Conservation (phyloP, 2,113 vertebrate species). For the Zapornia atra region DNA sequence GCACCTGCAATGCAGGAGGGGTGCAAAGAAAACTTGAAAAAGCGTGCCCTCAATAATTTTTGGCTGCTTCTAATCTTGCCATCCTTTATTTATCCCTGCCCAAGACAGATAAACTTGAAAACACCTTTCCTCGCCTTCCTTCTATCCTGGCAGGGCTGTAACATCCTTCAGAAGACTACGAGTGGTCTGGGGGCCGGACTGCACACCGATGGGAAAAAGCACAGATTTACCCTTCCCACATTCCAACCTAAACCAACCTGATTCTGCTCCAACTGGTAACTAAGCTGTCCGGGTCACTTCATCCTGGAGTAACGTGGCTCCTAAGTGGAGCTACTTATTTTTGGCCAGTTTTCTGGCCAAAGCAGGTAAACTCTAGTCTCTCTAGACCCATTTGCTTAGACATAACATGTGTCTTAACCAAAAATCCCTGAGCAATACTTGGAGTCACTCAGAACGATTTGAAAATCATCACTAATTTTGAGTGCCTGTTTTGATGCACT, state of each 20-base stretch:
- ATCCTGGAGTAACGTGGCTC: not conserved
- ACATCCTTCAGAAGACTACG: not conserved
- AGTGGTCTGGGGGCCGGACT: not conserved
- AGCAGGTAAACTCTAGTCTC: not conserved
- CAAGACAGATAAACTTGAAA: not conserved
- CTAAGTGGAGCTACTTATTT: not conserved
- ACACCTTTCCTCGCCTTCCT: not conserved
- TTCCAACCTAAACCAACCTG: not conserved
- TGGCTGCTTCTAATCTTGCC: not conserved
- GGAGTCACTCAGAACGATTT: not conserved
- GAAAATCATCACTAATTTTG: not conserved
- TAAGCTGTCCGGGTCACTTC: not conserved
- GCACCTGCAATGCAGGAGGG: not conserved
- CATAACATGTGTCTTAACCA: not conserved
- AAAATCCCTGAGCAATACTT: accelerated
- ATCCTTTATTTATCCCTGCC: not conserved
- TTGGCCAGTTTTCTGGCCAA: not conserved
- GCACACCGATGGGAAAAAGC: not conserved
- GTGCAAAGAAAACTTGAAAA: not conserved
- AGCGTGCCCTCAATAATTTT: not conserved
- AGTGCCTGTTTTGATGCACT: not conserved
- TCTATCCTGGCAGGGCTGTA: not conserved
- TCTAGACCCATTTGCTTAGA: not conserved
- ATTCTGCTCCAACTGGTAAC: not conserved
- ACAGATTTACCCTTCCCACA: not conserved